Base-by-base conservation (phyloP, 2,888 invertebrate species). In the Euclidia mi region DNA sequence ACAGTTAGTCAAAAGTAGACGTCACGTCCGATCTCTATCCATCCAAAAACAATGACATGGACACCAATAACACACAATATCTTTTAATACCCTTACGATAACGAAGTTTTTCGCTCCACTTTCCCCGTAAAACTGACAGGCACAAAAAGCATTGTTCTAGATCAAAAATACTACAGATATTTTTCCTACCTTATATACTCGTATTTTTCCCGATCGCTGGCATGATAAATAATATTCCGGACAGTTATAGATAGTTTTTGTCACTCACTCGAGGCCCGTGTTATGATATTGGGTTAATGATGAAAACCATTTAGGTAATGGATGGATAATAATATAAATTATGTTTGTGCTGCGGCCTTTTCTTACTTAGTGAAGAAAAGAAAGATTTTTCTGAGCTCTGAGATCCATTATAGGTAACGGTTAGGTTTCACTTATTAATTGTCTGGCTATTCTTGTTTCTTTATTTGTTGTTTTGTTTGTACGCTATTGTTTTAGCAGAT, bases 191-290 rank as follows among this genome's bases (percentile, higher is more conserved):
- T 12, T 40, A 40, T 17, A 43, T n/a, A 35, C 29, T n/a, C n/a
- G n/a, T n/a, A n/a, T 37, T 29, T 29, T 35, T 32, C 42, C 35
- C 28, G 10, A 45, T 64, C 50, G 38, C 35, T 18, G 3, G 34
- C 28, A 17, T 46, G 44, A 65, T 65, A 46, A 50, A 56, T 60
- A 65, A 52, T 49, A 47, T 44, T 29, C 14, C 11, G 3, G 72
- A 72, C 76, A 72, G 66, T 62, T 76, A 76, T 74, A 64, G 71
- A 74, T 76, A 49, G 73, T 64, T 74, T 76, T 77, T 66, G 71
- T 64, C 75, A 76, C 75, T 60, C 53, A 38, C 43, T 35, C 31
- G 46, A 10, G 37, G 42, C 28, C 17, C 34, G 28, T 53, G 46
- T 52, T 65, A 62, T 61, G 65, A 65, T 76, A 63, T 64, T 55